Base-by-base conservation (phyloP, 1,140 invertebrate genomes). In the Macrobrachium rosenbergii region DNA sequence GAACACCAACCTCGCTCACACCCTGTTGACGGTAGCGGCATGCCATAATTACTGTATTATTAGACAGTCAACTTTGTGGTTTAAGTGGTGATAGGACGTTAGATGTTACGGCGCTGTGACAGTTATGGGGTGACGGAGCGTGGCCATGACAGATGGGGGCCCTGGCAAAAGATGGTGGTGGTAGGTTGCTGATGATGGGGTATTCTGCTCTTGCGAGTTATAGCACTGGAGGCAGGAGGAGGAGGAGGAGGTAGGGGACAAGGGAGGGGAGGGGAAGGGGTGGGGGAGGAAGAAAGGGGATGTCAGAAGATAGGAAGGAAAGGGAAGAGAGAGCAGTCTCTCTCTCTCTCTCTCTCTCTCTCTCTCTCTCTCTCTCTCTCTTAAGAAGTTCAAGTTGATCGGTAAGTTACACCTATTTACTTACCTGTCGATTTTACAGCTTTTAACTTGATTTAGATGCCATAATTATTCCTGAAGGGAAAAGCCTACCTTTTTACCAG, bases 21-120 rank as follows among this genome's bases (percentile, higher is more conserved):
- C 72, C 19, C 82, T 21, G 23, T 59, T 59, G 82, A 76, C 82
- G 73, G 82, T 63, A 83, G 82, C 82, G 28, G 72, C 82, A 21
- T 76, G 82, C 82, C 73, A 77, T 83, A 83, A 83, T 83, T 83
- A 76, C 82, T 83, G 72, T 83, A 77, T 83, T 83, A 83, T 83
- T 83, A 83, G 73, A 60, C 67, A 83, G 82, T 83, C 82, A 83
- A 83, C 82, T 75, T 76, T 76, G 82, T 62, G 82, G 82, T 83
- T 83, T 83, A 76, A 83, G 82, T 76, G 82, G 82, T 76, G 82
- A 76, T 75, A 62, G 60, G 82, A 76, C 62, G 82, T 67, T 76
- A 76, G 82, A 75, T 77, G 82, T 45, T 76, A 76, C 58, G 82
- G 69, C 58, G 81, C 52, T 23, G 82, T 73, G 82, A 83, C 82